phyloP scores from a whole-genome alignment of 2,113 vertebrate species.

The Ivindomyrus marchei region DNA sequence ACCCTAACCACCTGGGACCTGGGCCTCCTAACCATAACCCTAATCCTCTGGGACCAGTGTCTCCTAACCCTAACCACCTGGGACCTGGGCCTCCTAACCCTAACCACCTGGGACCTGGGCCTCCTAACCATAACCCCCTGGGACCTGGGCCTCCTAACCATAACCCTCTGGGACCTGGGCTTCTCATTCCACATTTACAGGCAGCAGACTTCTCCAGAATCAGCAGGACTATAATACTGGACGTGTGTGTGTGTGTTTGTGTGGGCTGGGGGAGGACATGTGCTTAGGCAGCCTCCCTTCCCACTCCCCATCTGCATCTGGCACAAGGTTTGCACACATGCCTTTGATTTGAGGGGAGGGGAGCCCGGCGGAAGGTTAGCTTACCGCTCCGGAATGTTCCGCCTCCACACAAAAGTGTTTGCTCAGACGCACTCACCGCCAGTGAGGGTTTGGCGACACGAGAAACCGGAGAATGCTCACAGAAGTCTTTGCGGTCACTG shows the following conservation, averaged over 20 bases:
- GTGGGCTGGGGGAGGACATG: not conserved
- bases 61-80: too few relatives aligned
- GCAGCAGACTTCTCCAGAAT: not conserved
- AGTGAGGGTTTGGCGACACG: not conserved
- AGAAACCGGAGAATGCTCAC: not conserved
- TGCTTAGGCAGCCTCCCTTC: not conserved
- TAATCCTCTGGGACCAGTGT: too few relatives aligned
- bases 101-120: too few relatives aligned
- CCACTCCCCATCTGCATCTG: slow-evolving; percentile 8
- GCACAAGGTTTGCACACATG: not conserved
- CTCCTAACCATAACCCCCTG: too few relatives aligned
- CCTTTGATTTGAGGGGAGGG: slow-evolving; percentile 16
- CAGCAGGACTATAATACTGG: not conserved
- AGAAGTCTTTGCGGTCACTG: not conserved
- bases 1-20: too few relatives aligned
- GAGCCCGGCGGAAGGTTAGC: not conserved
- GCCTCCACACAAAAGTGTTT: not conserved
- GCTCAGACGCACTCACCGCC: not conserved
- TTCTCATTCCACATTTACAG: not conserved
- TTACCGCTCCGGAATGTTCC: slow-evolving; percentile 17
- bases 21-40: too few relatives aligned
- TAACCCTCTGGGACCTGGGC: not conserved
- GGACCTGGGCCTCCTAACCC: too few relatives aligned
- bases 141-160: too few relatives aligned
- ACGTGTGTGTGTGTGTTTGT: not conserved